Percentiles rank a stretch among this genome's conserved stretches.
Conservation (phyloP, 2,113 vertebrate species). For the Syrrhaptes paradoxus region DNA sequence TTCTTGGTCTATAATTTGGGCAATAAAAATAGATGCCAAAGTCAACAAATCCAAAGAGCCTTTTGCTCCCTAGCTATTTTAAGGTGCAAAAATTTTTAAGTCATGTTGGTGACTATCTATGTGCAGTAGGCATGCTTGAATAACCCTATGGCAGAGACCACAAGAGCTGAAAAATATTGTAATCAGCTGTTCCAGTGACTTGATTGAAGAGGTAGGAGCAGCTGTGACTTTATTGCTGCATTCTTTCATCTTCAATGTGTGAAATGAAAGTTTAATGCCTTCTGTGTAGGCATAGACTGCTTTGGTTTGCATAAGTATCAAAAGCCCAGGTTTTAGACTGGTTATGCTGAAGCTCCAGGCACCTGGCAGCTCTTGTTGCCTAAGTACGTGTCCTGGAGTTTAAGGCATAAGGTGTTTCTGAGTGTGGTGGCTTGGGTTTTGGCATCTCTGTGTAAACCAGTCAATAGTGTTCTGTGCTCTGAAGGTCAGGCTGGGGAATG, state of each 20-base stretch:
- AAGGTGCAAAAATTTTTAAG: background rate
- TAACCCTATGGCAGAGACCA: background rate
- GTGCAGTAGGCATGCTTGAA: background rate
- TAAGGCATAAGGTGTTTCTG: background rate
- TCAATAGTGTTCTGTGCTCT: background rate
- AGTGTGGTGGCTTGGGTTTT: background rate
- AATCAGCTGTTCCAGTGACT: background rate
- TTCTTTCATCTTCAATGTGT: background rate
- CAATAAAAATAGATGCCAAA: background rate
- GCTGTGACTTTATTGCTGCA: background rate
- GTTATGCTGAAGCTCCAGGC: background rate
- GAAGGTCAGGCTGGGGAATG: background rate
- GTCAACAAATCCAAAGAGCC: background rate
- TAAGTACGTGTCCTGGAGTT: background rate
- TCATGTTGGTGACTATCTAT: background rate
- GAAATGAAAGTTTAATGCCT: background rate
- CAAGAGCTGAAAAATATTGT: background rate
- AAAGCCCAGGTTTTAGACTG: background rate
- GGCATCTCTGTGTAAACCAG: background rate
- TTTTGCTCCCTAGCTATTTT: background rate
- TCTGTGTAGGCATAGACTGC: background rate
- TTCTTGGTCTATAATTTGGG: background rate
- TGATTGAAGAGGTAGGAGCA: background rate
- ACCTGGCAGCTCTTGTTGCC: background rate
- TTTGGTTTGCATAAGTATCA: background rate